Base-by-base conservation (phyloP, 2,797 vertebrate species). In the Galago senegalensis region DNA sequence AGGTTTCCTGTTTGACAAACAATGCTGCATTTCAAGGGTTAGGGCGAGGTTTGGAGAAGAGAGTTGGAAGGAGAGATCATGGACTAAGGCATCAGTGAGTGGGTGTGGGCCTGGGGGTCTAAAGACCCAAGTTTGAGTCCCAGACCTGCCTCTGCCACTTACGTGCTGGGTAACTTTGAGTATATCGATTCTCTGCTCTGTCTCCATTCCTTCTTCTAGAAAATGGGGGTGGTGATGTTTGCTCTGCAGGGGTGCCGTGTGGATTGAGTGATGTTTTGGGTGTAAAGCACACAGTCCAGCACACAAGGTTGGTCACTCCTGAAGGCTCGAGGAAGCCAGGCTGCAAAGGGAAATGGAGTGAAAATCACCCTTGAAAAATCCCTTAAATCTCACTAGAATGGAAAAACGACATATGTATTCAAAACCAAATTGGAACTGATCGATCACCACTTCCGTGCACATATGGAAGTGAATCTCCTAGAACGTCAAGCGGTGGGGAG, bases 1-100 rank as follows among this genome's bases (percentile, higher is more conserved):
- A 67, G 25, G 67, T 81, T 97, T 96, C 70, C 65, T 82, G 7
- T 43, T 91, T 31, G 37, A n/a, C 43, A 70, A 56, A 46, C 27
- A 87, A n/a, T 58, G 77, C 29, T 82, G 77, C 60, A 76, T 88
- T 89, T 94, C 86, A 63, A 92, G 80, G 12, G 0, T 43, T 83
- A 31, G 29, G 34, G 12, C 10, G 65, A 72, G 75, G 46, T 63
- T 86, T 69, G 31, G 16, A 86, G 89, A 56, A 87, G 76, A 82
- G 29, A 82, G 11, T 14, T 67, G 34, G 72, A 92, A 90, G 76
- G 58, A 91, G 23, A 8, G 53, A 58, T 58, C 27, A 46, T 67
- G 92, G 81, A 40, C 61, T 46, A 63, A 63, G 63, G 60, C 16
- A 43, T 69, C 60, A n/a, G 6, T 60, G 37, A 11, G 46, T 17